Base-by-base conservation (phyloP, 2,797 vertebrate species). In the Helicolenus hilgendorfi region DNA sequence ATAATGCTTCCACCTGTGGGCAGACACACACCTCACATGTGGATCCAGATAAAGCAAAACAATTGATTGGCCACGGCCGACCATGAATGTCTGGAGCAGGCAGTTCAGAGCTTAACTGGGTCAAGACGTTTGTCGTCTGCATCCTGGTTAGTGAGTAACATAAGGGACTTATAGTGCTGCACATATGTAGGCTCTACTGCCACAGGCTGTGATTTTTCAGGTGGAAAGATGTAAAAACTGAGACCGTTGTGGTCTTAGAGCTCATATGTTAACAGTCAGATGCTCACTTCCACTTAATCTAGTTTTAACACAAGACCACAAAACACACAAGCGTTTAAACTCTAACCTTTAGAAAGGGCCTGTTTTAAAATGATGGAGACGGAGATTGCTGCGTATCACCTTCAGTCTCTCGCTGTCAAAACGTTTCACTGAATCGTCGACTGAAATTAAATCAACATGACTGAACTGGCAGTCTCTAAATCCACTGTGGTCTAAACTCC, bases 391-490 rank as follows among this genome's bases (percentile, higher is more conserved):
- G 26, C 14, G 13, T 7, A 15, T 85, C 73, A 64, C 26, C 22
- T 65, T 64, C 41, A 45, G 35, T 29, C 31, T 71, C 22, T 65
- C 11, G 1, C 38, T 13, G 10, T 78, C 20, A 72, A 59, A 80
- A 71, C 6, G 20, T 24, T 72, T 69, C 1, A 58, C 33, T 29
- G 4, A 35, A 68, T 73, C 1, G 4, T 80, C 18, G 10, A 55
- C 15, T 4, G 20, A 33, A 55, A 56, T 56, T 35, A 82, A 82
- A 85, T 81, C 67, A 83, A 11, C 22, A 36, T 26, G 74, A 79
- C 35, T 36, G 55, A 81, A 49, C 22, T 85, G 90, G 89, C 63
- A 0, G 26, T 70, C 63, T 77, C 18, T 58, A 60, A 92, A 64
- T 65, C 60, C 58, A 14, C 73, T 77, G 60, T 35, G 80, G 53